Conservation (phyloP, 1,140 invertebrate species). For the Adoxophyes honmai region DNA sequence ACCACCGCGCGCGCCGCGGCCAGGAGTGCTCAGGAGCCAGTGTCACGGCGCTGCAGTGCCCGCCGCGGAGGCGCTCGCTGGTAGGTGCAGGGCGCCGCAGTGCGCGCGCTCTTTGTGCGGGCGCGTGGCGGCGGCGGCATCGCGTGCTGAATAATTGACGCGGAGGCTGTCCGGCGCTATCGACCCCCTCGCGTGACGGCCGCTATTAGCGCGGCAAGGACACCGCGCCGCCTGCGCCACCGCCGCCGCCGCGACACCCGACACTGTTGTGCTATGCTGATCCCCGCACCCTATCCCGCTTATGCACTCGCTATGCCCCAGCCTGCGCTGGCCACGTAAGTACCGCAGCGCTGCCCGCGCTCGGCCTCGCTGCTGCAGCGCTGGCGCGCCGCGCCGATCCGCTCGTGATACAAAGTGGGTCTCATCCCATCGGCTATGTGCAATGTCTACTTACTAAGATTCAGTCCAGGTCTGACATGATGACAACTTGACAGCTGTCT, state of each 20-base stretch:
- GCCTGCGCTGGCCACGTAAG: background rate
- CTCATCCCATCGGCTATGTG: background rate
- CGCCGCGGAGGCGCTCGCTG: conserved; percentile 51
- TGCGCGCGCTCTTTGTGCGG: conserved; percentile 59
- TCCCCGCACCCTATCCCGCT: conserved; percentile 28
- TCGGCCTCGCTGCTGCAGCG: no score
- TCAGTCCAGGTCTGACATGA: background rate
- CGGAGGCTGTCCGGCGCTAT: conserved; percentile 63
- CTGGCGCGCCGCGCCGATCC: no score
- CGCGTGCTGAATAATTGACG: conserved; percentile 72
- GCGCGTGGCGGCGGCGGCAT: conserved; percentile 43
- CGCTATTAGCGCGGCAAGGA: conserved; percentile 58
- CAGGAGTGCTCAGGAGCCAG: conserved; percentile 21
- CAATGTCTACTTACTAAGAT: background rate
- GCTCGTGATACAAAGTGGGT: conserved; percentile 2
- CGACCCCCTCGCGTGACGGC: conserved; percentile 67
- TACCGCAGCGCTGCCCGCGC: background rate
- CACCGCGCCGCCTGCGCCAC: conserved; percentile 69
- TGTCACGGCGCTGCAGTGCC: conserved; percentile 31
- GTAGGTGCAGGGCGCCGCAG: conserved; percentile 58
- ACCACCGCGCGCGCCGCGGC: conserved; percentile 42
- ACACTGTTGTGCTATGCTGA: conserved; percentile 27
- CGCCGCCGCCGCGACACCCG: conserved; percentile 34
- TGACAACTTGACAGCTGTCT: conserved; percentile 8
- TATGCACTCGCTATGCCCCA: conserved; percentile 21